These are phyloP conservation scores for Drosophila anomelani DNA, from an alignment of 2,888 invertebrate genomes.

Conservation along the genomic window DNA sequence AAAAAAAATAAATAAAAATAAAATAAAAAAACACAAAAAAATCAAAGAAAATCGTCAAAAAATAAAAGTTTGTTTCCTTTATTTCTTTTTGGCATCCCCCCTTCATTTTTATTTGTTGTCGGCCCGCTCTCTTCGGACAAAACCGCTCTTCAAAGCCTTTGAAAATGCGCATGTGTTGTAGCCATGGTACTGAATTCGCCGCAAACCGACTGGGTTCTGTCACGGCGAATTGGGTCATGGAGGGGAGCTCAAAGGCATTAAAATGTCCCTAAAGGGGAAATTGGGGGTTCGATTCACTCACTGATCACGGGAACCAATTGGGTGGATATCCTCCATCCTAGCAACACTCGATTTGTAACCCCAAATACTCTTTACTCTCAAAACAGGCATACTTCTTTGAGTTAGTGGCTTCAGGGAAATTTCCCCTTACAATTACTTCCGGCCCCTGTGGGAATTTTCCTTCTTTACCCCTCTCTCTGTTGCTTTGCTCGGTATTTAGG, in stretches of 20 bases:
- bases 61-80: constrained; percentile 61
- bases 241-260: constrained; percentile 18
- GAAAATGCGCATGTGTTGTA: constrained; percentile 68
- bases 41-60: constrained; percentile 16
- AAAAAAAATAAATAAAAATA: constrained; percentile 32
- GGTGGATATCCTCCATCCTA: background rate
- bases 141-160: constrained; percentile 56
- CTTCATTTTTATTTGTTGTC: constrained; percentile 48
- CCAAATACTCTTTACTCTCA: background rate
- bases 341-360: background rate
- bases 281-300: background rate
- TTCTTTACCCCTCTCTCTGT: background rate
- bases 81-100: constrained; percentile 34
- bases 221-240: constrained; percentile 54
- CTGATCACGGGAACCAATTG: constrained; percentile 2
- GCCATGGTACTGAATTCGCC: constrained; percentile 60
- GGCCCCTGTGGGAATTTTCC: constrained; percentile 25
- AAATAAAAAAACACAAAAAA: background rate
- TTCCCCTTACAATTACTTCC: constrained; percentile 13
- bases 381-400: background rate
- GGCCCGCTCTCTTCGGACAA: constrained; percentile 52
- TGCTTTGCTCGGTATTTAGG: background rate
- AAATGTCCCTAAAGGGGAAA: constrained; percentile 5
- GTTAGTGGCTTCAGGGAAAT: constrained; percentile 6
- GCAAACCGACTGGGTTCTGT: constrained; percentile 13